Conservation (phyloP, 2,797 vertebrate genomes). For the Tangara arthus region DNA sequence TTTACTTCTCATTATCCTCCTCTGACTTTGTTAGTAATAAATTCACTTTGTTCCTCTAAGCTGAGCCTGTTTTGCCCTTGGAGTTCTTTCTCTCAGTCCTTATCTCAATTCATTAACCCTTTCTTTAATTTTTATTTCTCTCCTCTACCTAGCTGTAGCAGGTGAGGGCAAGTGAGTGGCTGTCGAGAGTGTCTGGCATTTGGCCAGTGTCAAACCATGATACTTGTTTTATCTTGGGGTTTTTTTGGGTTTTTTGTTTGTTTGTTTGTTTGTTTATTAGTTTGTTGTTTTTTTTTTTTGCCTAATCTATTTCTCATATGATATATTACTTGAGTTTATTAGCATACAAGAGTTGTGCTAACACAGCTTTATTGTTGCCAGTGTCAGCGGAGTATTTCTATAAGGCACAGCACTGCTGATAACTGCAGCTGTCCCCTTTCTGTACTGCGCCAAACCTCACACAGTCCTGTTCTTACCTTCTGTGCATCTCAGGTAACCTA, state of each 20-base stretch:
- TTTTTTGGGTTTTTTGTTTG: no score
- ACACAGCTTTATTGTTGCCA: not conserved
- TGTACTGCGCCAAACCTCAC: not conserved
- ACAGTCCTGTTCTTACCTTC: not conserved
- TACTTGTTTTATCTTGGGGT: not conserved
- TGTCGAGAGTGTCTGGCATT: not conserved
- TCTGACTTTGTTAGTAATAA: not conserved
- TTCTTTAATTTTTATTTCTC: not conserved
- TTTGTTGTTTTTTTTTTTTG: no score
- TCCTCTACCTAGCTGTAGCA: not conserved
- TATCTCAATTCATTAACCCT: not conserved
- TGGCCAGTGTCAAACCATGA: not conserved
- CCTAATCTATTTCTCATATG: not conserved
- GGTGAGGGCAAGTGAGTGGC: not conserved
- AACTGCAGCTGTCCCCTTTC: not conserved
- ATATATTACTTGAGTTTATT: not conserved
- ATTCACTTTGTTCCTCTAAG: not conserved
- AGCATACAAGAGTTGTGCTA: not conserved
- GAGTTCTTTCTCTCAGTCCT: not conserved
- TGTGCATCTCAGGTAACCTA: not conserved
- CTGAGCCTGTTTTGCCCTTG: not conserved
- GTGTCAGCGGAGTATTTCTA: not conserved
- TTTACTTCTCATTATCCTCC: not conserved
- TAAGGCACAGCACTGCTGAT: not conserved
- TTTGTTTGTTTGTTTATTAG: no score